Percentiles rank a stretch among this genome's conserved stretches.
Evolutionary conservation across 2,113 vertebrate species (phyloP).

Genomic region (Brachirus orientalis): DNA sequence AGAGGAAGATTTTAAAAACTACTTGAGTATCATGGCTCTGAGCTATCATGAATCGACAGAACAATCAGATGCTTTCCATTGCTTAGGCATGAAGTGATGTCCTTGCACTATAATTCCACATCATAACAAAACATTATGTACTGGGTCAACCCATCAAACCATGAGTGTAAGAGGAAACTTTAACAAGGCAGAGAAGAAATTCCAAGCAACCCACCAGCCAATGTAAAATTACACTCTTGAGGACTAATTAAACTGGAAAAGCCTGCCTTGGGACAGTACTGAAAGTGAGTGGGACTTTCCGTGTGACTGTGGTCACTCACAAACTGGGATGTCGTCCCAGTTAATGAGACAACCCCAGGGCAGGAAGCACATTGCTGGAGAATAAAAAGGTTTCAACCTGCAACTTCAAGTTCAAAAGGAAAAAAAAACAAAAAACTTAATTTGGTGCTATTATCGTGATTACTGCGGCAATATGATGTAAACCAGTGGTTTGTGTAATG

Average conservation of each 20-base stretch:
- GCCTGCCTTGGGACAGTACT: slow-evolving; percentile 24
- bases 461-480: slow-evolving; percentile 3
- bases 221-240: slow-evolving; percentile 63
- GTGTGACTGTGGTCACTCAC: slow-evolving; percentile 52
- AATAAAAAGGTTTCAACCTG: slow-evolving; percentile 39
- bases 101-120: slow-evolving; percentile 15
- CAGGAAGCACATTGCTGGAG: slow-evolving; percentile 32
- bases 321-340: slow-evolving; percentile 60
- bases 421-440: slow-evolving; percentile 30
- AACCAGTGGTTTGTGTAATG: slow-evolving; percentile 1
- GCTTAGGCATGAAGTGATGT: background rate
- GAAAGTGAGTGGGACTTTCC: slow-evolving; percentile 65
- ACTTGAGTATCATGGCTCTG: background rate
- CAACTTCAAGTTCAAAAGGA: slow-evolving; percentile 16
- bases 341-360: slow-evolving; percentile 48
- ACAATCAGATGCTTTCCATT: background rate
- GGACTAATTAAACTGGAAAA: slow-evolving; percentile 64
- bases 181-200: slow-evolving; percentile 55
- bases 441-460: slow-evolving; percentile 10
- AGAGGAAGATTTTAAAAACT: background rate
- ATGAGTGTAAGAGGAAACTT: slow-evolving; percentile 45
- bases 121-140: slow-evolving; percentile 34
- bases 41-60: background rate
- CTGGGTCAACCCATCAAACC: slow-evolving; percentile 17
- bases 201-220: slow-evolving; percentile 50